Percentiles rank a stretch among this genome's conserved stretches.
Conservation (phyloP, 2,113 vertebrate species). For the Erythrocebus patas region DNA sequence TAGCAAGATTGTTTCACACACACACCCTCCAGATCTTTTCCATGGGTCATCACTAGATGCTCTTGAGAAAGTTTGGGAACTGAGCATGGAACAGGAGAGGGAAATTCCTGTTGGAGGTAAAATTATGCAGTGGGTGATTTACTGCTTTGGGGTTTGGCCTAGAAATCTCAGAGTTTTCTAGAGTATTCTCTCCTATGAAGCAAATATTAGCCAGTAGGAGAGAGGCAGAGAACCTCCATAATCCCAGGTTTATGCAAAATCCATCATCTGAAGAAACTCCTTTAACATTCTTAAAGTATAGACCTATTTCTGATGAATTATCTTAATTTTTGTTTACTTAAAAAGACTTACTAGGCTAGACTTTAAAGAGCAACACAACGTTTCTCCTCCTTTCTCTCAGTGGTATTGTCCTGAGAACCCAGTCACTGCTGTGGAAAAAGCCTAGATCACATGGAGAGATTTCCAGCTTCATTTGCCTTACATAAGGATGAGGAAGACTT, state of each 20-base stretch:
- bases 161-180: not conserved
- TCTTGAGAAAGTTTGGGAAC: not conserved
- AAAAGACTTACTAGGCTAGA: not conserved
- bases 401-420: not conserved
- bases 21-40: not conserved
- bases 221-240: not conserved
- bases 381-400: not conserved
- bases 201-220: not conserved
- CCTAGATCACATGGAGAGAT: not conserved
- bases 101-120: not conserved
- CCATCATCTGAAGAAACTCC: not conserved
- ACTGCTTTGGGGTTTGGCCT: not conserved
- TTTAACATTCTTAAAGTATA: not conserved
- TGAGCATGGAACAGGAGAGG: not conserved
- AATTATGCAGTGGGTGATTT: not conserved
- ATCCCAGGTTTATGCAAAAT: not conserved
- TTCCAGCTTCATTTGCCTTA: not conserved
- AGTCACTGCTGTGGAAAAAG: not conserved
- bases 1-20: not conserved
- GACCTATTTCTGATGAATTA: not conserved
- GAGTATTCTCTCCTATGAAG: not conserved
- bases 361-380: not conserved
- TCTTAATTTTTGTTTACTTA: not conserved
- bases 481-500: not conserved
- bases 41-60: not conserved